Evolutionary conservation across 1,140 invertebrate genomes (phyloP).

Genomic region (Antheraea pernyi): DNA sequence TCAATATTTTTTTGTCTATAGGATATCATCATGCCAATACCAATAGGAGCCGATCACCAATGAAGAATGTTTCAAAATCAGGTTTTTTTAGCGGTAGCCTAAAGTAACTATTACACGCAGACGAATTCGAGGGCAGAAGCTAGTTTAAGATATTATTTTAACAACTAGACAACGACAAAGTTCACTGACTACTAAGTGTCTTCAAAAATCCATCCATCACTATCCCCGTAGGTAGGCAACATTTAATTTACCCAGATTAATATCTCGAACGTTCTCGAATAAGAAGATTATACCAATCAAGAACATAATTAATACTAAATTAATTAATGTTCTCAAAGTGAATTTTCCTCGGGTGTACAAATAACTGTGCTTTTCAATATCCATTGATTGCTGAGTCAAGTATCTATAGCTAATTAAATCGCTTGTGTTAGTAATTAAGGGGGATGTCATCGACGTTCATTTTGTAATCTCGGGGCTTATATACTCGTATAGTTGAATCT

Average conservation of each 20-base stretch:
- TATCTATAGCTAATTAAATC: slow-evolving; percentile 1
- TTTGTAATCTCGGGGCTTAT: background rate
- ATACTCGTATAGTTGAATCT: too few species aligned
- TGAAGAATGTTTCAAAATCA: too few species aligned
- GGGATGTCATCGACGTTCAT: background rate
- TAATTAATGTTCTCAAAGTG: slow-evolving; percentile 3
- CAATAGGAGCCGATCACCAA: too few species aligned
- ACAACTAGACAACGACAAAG: background rate
- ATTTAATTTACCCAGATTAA: slow-evolving; percentile 1
- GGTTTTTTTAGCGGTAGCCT: too few species aligned
- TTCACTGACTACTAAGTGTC: background rate
- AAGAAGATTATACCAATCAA: background rate
- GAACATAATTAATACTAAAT: slow-evolving; percentile 2
- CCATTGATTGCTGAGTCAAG: slow-evolving; percentile 1
- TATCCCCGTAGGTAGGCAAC: background rate
- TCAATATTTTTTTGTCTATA: too few species aligned
- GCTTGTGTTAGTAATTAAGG: background rate
- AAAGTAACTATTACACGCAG: too few species aligned
- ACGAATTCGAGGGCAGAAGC: too few species aligned
- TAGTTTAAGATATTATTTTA: background rate
- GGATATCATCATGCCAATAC: too few species aligned
- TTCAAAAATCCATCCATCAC: background rate
- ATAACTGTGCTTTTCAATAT: slow-evolving; percentile 3
- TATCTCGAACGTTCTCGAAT: background rate
- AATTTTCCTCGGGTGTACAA: background rate